Percentiles rank a stretch among this genome's conserved stretches.
Conservation (phyloP, 2,888 invertebrate species). For the Philonicus albiceps region DNA sequence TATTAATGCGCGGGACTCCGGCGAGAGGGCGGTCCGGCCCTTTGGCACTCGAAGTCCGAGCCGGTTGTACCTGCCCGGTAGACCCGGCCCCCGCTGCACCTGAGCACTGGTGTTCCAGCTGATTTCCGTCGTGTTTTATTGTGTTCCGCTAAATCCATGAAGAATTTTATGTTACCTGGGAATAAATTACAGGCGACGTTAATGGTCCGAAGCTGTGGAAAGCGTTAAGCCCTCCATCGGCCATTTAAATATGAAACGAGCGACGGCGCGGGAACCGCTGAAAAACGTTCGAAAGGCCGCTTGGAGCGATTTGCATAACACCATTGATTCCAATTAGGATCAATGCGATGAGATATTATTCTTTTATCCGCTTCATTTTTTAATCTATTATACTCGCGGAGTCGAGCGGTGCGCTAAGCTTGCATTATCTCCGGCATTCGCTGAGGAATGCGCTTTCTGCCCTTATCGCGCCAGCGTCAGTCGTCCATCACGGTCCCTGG, state of each 20-base stretch:
- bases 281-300: constrained; percentile 21
- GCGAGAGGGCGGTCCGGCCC: background rate
- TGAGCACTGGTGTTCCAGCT: constrained; percentile 20
- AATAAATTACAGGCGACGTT: constrained; percentile 42
- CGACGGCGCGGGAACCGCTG: background rate
- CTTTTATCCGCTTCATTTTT: constrained; percentile 26
- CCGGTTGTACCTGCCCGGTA: background rate
- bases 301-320: constrained; percentile 32
- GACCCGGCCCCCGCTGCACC: background rate
- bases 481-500: constrained; percentile 1
- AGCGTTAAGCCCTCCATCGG: background rate
- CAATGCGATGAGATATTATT: constrained; percentile 34
- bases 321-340: constrained; percentile 37
- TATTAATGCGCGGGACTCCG: constrained; percentile 25
- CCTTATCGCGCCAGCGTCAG: constrained; percentile 12
- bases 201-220: constrained; percentile 25
- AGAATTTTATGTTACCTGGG: constrained; percentile 40
- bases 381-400: constrained; percentile 19
- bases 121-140: constrained; percentile 30
- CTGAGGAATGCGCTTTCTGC: constrained; percentile 4
- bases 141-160: constrained; percentile 41
- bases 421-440: background rate
- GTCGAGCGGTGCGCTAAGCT: background rate
- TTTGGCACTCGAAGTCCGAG: background rate
- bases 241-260: constrained; percentile 33